Evolutionary conservation across 2,113 vertebrate species (phyloP).

Genomic region (Pholis gunnellus): DNA sequence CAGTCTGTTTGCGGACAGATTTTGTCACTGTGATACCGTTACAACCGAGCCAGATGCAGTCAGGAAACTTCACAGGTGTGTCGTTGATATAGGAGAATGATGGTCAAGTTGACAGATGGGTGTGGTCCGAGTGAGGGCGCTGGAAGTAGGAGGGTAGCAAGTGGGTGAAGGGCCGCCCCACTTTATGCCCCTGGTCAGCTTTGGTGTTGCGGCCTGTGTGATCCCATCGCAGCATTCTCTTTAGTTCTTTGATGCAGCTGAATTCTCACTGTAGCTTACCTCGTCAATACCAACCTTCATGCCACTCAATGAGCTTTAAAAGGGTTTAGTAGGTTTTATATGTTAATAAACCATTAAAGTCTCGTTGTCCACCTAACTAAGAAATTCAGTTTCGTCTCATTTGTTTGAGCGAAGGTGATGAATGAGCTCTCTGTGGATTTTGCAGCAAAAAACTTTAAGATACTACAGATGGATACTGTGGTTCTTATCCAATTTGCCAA

Average conservation of each 20-base stretch:
- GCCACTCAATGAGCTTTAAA: neutral
- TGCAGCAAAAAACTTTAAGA: constrained; percentile 25
- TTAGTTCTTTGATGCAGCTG: neutral
- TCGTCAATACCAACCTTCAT: neutral
- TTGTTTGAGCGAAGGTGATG: constrained; percentile 29
- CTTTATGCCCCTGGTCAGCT: neutral
- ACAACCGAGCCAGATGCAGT: neutral
- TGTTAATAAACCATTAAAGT: constrained; percentile 20
- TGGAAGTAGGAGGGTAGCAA: neutral
- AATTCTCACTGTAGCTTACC: neutral
- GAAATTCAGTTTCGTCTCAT: constrained; percentile 3
- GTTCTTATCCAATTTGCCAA: constrained; percentile 40
- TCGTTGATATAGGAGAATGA: neutral
- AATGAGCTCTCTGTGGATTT: constrained; percentile 16
- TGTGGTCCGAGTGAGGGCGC: neutral
- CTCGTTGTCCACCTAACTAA: constrained; percentile 16
- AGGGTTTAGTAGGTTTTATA: neutral
- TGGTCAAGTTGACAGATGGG: neutral
- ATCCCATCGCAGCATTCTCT: neutral
- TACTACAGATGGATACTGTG: constrained; percentile 23
- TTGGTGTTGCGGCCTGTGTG: neutral
- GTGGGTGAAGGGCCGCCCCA: neutral
- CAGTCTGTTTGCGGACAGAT: too few relatives aligned
- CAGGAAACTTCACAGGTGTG: neutral
- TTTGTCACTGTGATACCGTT: neutral